phyloP scores from a whole-genome alignment of 2,888 invertebrate genomes.

The Pristionchus exspectatus region DNA sequence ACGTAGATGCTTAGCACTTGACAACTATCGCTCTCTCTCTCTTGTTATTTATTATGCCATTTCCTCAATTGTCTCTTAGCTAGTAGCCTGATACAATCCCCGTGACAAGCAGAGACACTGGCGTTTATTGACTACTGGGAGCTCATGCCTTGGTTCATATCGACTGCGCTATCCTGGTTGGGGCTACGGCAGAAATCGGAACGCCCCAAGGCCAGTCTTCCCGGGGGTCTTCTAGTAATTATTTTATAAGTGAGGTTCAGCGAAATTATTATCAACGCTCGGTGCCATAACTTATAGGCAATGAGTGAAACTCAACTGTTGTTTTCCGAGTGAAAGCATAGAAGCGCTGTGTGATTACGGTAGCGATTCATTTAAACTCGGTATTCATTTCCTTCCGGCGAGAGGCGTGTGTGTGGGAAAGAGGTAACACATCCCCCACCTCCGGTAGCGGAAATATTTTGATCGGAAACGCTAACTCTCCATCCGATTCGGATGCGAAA shows the following conservation, averaged over 20 bases:
- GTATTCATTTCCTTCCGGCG: slow-evolving; percentile 30
- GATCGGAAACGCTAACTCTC: not conserved
- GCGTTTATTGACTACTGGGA: not conserved
- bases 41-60: not conserved
- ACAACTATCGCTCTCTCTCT: not conserved
- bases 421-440: not conserved
- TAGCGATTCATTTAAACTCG: not conserved
- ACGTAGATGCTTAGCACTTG: not conserved
- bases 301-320: not conserved
- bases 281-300: not conserved
- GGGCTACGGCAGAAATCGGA: not conserved
- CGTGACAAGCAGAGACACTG: not conserved
- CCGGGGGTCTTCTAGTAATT: too few species aligned
- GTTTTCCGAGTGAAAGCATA: not conserved
- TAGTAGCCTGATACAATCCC: not conserved
- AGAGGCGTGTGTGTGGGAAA: not conserved
- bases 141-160: not conserved
- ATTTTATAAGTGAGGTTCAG: too few species aligned
- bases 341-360: not conserved
- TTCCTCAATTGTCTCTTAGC: too few species aligned
- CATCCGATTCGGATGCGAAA: not conserved
- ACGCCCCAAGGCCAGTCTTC: not conserved
- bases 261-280: not conserved
- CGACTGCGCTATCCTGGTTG: not conserved
- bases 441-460: slow-evolving; percentile 37